These are phyloP conservation scores for Camponotus floridanus DNA, from an alignment of 1,140 invertebrate genomes.

Conservation along the genomic window DNA sequence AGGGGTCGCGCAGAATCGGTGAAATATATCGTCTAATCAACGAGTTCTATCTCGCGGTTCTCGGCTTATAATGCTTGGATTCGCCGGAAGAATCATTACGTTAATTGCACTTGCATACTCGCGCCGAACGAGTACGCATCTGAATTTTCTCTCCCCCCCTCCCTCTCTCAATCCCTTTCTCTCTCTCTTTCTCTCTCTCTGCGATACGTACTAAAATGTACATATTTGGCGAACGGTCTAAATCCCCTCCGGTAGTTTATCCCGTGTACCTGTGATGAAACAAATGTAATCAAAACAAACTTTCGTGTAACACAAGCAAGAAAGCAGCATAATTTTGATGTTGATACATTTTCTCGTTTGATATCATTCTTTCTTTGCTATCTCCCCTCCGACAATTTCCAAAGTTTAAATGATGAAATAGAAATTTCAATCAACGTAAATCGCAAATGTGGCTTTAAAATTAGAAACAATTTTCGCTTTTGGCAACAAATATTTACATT, in stretches of 20 bases:
- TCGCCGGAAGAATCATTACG: conserved; percentile 15
- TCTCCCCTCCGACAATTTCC: not conserved
- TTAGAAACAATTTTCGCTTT: not conserved
- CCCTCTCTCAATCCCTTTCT: not conserved
- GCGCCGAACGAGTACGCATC: not conserved
- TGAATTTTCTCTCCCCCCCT: not conserved
- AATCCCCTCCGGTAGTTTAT: not conserved
- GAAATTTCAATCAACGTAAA: not conserved
- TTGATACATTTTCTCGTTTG: conserved; percentile 6
- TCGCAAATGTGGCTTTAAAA: not conserved
- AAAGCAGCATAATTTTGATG: not conserved
- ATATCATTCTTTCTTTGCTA: not conserved
- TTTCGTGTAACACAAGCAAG: not conserved
- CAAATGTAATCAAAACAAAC: conserved; percentile 5
- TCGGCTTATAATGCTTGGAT: not conserved
- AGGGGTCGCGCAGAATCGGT: not conserved
- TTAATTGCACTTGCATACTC: not conserved
- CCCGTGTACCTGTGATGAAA: not conserved
- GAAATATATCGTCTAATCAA: conserved; percentile 10
- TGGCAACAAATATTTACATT: not conserved
- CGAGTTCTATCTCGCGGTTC: not conserved
- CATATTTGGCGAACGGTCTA: conserved; percentile 12
- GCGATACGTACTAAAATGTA: not conserved
- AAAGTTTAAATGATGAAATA: not conserved
- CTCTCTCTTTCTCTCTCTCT: not conserved